phyloP scores from a whole-genome alignment of 2,888 invertebrate species.

The Margaritifera margaritifera region DNA sequence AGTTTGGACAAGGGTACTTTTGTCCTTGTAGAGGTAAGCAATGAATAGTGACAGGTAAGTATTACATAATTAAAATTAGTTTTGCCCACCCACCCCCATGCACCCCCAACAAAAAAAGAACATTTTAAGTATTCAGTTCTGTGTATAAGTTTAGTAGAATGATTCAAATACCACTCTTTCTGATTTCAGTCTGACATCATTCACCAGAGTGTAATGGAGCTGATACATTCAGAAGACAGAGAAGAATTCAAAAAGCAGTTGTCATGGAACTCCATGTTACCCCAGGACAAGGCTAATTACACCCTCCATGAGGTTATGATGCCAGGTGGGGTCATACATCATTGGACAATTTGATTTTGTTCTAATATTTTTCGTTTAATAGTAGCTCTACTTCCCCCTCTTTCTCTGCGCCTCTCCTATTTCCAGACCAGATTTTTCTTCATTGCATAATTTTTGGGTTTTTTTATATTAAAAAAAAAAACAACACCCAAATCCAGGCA shows the following conservation, averaged over 20 bases:
- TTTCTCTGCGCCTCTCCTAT: not conserved
- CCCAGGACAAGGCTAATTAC: slow-evolving; percentile 73
- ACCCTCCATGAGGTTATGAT: slow-evolving; percentile 90
- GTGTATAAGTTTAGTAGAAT: not conserved
- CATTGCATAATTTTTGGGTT: no score
- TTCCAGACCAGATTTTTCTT: no score
- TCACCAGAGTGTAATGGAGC: slow-evolving; percentile 98
- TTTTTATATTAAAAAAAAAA: no score
- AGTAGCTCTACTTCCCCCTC: not conserved
- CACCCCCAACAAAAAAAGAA: no score
- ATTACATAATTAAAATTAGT: no score
- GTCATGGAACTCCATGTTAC: slow-evolving; percentile 70
- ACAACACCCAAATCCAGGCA: no score
- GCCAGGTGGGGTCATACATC: slow-evolving; percentile 74
- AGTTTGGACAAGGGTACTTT: no score
- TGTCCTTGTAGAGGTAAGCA: no score
- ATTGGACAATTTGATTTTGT: not conserved
- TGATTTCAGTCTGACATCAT: slow-evolving; percentile 96
- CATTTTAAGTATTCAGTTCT: not conserved
- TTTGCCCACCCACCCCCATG: no score
- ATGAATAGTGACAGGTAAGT: no score
- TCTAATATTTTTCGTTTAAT: not conserved
- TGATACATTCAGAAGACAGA: slow-evolving; percentile 98
- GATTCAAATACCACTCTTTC: not conserved
- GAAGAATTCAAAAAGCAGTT: slow-evolving; percentile 96